These are phyloP conservation scores for Platichthys stellatus DNA, from an alignment of 2,113 vertebrate genomes.

Conservation along the genomic window DNA sequence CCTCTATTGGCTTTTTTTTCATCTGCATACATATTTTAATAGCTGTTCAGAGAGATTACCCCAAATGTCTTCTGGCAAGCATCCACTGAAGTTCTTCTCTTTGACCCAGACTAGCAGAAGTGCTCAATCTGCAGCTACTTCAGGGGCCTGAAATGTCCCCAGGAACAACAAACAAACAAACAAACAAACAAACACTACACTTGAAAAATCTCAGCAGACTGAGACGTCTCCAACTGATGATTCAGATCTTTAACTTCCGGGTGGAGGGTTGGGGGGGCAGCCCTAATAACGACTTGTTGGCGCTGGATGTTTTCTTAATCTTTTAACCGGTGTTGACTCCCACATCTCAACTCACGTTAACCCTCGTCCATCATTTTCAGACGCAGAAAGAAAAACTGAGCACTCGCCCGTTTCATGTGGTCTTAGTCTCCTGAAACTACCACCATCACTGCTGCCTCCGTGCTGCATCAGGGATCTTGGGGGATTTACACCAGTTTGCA, in stretches of 20 bases:
- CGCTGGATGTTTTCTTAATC: too few species aligned
- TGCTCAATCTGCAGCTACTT: not conserved
- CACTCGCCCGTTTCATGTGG: not conserved
- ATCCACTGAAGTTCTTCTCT: not conserved
- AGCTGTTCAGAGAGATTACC: too few species aligned
- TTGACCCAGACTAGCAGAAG: not conserved
- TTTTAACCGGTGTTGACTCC: not conserved
- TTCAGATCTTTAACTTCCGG: not conserved
- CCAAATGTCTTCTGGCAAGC: too few species aligned
- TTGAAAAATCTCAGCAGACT: not conserved
- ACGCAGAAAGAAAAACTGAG: not conserved
- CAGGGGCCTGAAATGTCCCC: not conserved
- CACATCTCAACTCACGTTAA: conserved; percentile 25
- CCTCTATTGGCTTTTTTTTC: too few species aligned
- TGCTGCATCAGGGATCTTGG: not conserved
- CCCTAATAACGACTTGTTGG: not conserved
- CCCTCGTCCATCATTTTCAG: conserved; percentile 1
- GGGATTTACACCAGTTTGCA: not conserved
- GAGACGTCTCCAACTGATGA: not conserved
- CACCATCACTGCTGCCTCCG: not conserved
- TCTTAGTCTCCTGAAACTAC: not conserved
- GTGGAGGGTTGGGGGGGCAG: not conserved
- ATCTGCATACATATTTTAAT: too few species aligned
- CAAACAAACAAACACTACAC: too few species aligned
- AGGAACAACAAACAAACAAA: not conserved